phyloP scores from a whole-genome alignment of 2,113 vertebrate genomes.

The Cebidichthys violaceus region DNA sequence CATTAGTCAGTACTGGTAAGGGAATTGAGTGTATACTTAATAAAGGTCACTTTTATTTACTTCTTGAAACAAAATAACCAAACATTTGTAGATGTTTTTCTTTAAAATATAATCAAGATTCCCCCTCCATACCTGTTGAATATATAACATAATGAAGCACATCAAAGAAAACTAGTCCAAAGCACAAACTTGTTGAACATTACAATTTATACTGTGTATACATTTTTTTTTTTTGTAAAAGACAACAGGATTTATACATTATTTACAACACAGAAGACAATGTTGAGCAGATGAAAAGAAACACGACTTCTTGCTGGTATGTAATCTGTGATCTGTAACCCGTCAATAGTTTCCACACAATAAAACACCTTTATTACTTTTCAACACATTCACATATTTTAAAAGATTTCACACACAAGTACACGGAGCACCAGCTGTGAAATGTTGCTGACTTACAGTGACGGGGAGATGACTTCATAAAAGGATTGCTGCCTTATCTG shows the following conservation, averaged over 20 bases:
- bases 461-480: not conserved
- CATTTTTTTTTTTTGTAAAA: not conserved
- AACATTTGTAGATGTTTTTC: conserved; percentile 2
- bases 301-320: not conserved
- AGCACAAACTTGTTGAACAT: not conserved
- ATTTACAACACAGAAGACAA: conserved; percentile 7
- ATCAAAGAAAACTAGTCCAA: conserved; percentile 7
- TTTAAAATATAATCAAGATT: conserved; percentile 5
- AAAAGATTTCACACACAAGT: not conserved
- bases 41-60: not conserved
- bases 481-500: not conserved
- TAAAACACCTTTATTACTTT: not conserved
- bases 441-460: not conserved
- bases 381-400: not conserved
- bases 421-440: not conserved
- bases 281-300: not conserved
- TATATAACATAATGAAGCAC: conserved; percentile 4
- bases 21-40: not conserved
- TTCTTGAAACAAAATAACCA: not conserved
- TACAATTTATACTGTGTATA: conserved; percentile 9
- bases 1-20: not conserved
- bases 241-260: not conserved
- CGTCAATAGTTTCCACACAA: not conserved
- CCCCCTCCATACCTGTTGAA: not conserved
- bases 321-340: not conserved